Conservation (phyloP, 2,113 vertebrate species). For the Takifugu flavidus region DNA sequence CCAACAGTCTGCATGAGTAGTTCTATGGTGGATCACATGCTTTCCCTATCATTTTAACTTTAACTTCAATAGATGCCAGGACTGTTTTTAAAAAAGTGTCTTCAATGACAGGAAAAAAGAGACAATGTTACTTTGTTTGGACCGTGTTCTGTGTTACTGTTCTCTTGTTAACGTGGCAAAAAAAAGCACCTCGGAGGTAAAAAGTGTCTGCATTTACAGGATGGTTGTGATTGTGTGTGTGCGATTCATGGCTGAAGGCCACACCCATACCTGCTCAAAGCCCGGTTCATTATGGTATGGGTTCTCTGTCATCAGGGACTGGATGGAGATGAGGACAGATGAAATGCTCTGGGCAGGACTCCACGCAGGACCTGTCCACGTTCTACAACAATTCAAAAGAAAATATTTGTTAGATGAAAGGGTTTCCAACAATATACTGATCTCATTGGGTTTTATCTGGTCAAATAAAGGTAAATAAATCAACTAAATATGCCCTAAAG, state of each 20-base stretch:
- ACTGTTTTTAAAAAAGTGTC: too few species aligned
- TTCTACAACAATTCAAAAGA: constrained; percentile 71
- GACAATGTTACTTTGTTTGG: too few species aligned
- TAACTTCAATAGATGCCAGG: too few species aligned
- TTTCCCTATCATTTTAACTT: too few species aligned
- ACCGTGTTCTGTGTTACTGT: too few species aligned
- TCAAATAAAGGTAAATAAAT: too few species aligned
- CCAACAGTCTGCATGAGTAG: too few species aligned
- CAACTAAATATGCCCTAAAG: not conserved
- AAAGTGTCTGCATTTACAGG: not conserved
- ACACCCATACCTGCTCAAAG: constrained; percentile 88
- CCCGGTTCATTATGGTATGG: constrained; percentile 98
- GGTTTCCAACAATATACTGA: not conserved
- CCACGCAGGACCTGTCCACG: constrained; percentile 97
- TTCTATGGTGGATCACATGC: too few species aligned
- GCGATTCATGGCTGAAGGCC: not conserved
- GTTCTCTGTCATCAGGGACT: constrained; percentile 98
- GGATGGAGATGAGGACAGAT: constrained; percentile 97
- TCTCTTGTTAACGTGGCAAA: not conserved
- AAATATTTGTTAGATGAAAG: not conserved
- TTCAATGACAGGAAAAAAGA: too few species aligned
- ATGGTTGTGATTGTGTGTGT: not conserved
- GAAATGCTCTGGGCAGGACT: constrained; percentile 98
- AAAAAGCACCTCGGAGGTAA: not conserved
- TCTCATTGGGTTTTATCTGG: not conserved